These are phyloP conservation scores for Rhagonycha fulva DNA, from an alignment of 2,888 invertebrate genomes.

Conservation along the genomic window DNA sequence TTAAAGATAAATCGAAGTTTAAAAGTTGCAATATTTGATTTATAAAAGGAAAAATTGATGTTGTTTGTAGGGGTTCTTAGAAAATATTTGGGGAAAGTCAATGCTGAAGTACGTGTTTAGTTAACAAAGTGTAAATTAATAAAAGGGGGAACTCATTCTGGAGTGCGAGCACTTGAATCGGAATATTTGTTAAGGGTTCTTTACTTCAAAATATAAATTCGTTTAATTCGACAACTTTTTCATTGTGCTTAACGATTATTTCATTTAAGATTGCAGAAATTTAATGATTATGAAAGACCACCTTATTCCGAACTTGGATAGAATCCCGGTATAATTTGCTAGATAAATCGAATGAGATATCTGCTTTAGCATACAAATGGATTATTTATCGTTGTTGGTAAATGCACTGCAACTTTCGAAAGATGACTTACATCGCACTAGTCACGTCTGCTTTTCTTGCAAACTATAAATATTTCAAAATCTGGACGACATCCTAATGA, in stretches of 20 bases:
- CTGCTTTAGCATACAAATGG: not conserved
- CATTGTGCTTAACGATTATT: not conserved
- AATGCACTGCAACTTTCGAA: not conserved
- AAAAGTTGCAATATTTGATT: not conserved
- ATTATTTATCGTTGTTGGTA: not conserved
- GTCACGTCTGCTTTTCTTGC: not conserved
- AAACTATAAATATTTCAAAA: not conserved
- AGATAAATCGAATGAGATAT: not conserved
- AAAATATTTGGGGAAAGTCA: not conserved
- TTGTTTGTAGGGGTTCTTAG: not conserved
- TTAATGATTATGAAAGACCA: not conserved
- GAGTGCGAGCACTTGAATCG: constrained; percentile 4
- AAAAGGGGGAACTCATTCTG: constrained; percentile 3
- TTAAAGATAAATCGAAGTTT: not conserved
- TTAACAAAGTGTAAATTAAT: constrained; percentile 23
- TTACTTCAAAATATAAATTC: not conserved
- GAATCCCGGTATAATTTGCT: not conserved
- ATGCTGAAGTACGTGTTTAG: constrained; percentile 8
- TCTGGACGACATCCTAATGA: not conserved
- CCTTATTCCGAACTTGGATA: not conserved
- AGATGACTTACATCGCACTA: not conserved
- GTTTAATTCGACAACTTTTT: not conserved
- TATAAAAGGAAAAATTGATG: not conserved
- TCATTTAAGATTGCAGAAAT: not conserved
- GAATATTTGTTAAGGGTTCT: constrained; percentile 17